These are phyloP conservation scores for Eutolmus rufibarbis DNA, from an alignment of 2,888 invertebrate genomes.

Conservation along the genomic window DNA sequence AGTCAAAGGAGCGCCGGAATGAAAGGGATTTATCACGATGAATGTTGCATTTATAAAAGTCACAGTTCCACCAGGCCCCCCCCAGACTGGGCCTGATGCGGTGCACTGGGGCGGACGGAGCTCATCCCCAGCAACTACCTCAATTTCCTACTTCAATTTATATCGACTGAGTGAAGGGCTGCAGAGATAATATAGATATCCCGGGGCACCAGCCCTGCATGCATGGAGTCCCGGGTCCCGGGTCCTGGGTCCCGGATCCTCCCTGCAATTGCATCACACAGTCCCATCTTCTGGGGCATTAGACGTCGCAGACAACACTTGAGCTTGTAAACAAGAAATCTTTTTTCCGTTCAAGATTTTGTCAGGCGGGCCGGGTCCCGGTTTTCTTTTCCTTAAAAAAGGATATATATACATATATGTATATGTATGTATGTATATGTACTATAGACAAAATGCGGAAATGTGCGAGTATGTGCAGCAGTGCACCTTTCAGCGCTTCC, in stretches of 20 bases:
- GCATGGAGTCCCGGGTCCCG: background rate
- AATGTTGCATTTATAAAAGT: conserved; percentile 38
- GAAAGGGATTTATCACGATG: conserved; percentile 36
- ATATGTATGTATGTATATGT: background rate
- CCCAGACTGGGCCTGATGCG: background rate
- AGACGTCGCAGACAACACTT: conserved; percentile 27
- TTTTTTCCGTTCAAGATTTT: conserved; percentile 6
- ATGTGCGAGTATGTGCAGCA: background rate
- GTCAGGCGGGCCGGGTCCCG: background rate
- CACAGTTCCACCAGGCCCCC: background rate
- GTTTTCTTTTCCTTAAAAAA: background rate
- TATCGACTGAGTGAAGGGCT: background rate
- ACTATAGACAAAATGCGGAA: background rate
- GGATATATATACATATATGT: background rate
- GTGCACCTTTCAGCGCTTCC: background rate
- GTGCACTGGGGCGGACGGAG: background rate
- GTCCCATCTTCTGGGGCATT: background rate
- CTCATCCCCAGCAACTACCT: background rate
- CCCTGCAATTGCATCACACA: background rate
- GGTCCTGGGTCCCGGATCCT: background rate
- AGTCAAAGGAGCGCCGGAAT: conserved; percentile 10
- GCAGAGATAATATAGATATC: conserved; percentile 17
- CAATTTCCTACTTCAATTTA: conserved; percentile 35
- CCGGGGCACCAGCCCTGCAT: background rate
- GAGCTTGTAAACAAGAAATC: conserved; percentile 10